A percentile compares a stretch with the other conserved stretches of the same genome.
Conservation (phyloP, 2,888 invertebrate genomes). For the Homarus gammarus region DNA sequence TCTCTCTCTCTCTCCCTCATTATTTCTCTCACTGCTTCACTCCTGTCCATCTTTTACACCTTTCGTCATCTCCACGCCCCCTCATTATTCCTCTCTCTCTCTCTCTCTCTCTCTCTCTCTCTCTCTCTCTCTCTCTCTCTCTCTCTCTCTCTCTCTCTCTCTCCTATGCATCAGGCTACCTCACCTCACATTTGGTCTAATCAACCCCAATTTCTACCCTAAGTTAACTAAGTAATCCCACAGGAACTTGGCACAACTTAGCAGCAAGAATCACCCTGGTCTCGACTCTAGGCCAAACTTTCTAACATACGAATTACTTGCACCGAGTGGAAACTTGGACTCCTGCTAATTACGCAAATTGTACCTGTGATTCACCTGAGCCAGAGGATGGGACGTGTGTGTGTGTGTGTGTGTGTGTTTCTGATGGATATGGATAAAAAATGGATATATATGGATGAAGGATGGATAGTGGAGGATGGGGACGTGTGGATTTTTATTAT, state of each 20-base stretch:
- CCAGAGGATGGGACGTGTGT: background rate
- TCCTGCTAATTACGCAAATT: conserved; percentile 7
- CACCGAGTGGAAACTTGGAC: conserved; percentile 5
- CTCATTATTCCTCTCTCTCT: background rate
- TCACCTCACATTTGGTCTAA: background rate
- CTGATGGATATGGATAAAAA: background rate
- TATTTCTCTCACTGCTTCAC: too few species aligned
- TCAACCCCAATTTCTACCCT: conserved; percentile 13
- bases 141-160: background rate
- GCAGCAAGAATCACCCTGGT: background rate
- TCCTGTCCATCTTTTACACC: too few species aligned
- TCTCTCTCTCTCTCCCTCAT: too few species aligned
- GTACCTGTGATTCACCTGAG: conserved; percentile 10
- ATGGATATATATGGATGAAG: too few species aligned
- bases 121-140: too few species aligned
- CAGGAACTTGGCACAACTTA: conserved; percentile 1
- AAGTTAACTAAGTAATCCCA: conserved; percentile 20
- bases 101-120: background rate
- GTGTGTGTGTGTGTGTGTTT: conserved; percentile 16
- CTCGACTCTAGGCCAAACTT: background rate
- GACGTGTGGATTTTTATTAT: too few species aligned
- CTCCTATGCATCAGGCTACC: background rate
- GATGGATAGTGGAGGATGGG: too few species aligned
- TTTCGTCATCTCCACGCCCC: too few species aligned
- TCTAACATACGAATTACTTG: conserved; percentile 22